A percentile compares a stretch with the other conserved stretches of the same genome.
phyloP scores from a whole-genome alignment of 2,888 invertebrate species.

The Drosophila ustulata region DNA sequence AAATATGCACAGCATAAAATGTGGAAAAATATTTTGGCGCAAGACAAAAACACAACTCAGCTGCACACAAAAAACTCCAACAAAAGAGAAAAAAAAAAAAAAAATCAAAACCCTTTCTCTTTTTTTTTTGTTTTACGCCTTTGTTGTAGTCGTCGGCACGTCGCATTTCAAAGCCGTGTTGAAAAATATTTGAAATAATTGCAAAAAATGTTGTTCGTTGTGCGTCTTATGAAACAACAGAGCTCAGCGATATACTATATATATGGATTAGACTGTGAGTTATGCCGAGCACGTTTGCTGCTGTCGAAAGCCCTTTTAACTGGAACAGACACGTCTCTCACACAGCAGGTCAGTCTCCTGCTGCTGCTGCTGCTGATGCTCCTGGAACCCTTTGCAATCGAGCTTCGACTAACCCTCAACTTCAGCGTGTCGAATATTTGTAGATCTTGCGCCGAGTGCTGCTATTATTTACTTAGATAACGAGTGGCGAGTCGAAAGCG shows the following conservation, averaged over 20 bases:
- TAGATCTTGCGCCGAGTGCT: no score
- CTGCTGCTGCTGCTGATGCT: no score
- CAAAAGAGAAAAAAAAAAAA: background rate
- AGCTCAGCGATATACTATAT: background rate
- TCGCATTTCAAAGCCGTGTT: constrained; percentile 76
- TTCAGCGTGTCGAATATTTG: background rate
- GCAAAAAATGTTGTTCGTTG: constrained; percentile 58
- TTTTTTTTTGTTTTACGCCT: constrained; percentile 11
- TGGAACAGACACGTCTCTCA: constrained; percentile 43
- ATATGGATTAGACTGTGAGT: constrained; percentile 17
- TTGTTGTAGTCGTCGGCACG: constrained; percentile 61
- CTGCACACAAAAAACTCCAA: constrained; percentile 2
- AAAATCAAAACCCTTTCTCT: constrained; percentile 22
- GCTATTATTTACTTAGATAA: background rate
- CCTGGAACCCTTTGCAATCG: background rate
- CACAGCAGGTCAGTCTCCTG: constrained; percentile 1
- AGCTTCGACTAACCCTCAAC: background rate
- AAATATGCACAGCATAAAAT: constrained; percentile 77
- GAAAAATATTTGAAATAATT: constrained; percentile 80
- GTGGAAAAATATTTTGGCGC: constrained; percentile 78
- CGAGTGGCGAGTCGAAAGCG: background rate
- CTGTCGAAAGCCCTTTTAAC: constrained; percentile 20
- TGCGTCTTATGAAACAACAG: constrained; percentile 39
- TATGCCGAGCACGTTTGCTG: constrained; percentile 60
- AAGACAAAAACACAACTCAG: constrained; percentile 49